Evolutionary conservation across 2,113 vertebrate genomes (phyloP).

Genomic region (Etheostoma spectabile): DNA sequence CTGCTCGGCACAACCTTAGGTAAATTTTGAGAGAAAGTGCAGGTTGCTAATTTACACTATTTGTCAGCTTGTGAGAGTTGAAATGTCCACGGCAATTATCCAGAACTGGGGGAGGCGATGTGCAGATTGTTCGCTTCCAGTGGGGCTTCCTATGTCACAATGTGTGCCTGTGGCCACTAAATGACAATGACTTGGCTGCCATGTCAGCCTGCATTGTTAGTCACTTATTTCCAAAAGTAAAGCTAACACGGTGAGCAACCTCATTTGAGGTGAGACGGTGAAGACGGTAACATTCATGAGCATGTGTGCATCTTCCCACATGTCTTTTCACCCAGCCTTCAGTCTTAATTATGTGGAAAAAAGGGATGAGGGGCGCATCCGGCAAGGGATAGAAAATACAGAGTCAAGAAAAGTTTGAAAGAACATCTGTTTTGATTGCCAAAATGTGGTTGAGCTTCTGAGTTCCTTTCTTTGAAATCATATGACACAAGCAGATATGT

Average conservation of each 20-base stretch:
- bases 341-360: slow-evolving; percentile 9
- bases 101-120: neutral
- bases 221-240: neutral
- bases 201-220: slow-evolving; percentile 8
- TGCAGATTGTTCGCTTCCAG: neutral
- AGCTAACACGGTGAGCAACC: neutral
- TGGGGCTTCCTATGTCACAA: neutral
- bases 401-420: slow-evolving; percentile 26
- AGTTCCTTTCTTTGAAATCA: neutral
- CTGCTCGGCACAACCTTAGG: too few species aligned
- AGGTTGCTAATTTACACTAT: too few species aligned
- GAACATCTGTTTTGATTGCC: slow-evolving; percentile 36
- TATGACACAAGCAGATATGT: neutral
- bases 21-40: too few species aligned
- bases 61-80: neutral
- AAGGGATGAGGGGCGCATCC: slow-evolving; percentile 7
- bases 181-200: neutral
- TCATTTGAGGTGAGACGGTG: slow-evolving; percentile 16
- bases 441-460: neutral
- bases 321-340: slow-evolving; percentile 21
- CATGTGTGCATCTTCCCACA: slow-evolving; percentile 11
- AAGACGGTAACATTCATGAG: slow-evolving; percentile 8
- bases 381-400: neutral
- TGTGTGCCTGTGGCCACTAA: neutral
- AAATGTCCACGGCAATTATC: neutral